phyloP scores from a whole-genome alignment of 53 echinoderm and acorn worm genomes.

The Temnopleurus reevesii region DNA sequence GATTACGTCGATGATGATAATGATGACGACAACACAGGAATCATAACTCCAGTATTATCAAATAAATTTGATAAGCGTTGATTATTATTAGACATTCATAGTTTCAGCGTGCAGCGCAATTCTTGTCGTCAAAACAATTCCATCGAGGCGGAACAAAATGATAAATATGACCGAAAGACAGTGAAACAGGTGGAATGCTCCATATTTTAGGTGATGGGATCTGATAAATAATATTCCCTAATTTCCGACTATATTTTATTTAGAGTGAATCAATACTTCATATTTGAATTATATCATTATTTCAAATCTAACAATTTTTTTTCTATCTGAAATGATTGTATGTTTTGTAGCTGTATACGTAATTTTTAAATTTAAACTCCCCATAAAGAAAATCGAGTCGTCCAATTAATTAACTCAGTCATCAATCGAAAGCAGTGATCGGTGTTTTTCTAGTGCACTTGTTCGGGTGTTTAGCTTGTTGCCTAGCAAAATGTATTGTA shows the following conservation, averaged over 20 bases:
- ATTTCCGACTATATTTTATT: not conserved
- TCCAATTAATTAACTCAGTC: constrained; percentile 40
- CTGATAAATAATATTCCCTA: too few species aligned
- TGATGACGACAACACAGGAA: too few species aligned
- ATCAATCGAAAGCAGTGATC: not conserved
- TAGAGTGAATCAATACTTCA: not conserved
- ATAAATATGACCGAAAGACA: not conserved
- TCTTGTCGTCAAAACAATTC: constrained; percentile 2
- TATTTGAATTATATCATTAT: not conserved
- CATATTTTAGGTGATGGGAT: too few species aligned
- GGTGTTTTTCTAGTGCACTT: not conserved
- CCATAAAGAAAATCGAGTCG: constrained; percentile 17
- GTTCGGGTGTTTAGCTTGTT: constrained; percentile 42
- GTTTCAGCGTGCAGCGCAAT: too few species aligned
- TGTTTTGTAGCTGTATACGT: not conserved
- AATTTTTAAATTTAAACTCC: not conserved
- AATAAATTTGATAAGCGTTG: too few species aligned
- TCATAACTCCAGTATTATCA: too few species aligned
- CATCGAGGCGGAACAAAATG: not conserved
- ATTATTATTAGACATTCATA: too few species aligned
- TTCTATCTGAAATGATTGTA: not conserved
- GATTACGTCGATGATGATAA: too few species aligned
- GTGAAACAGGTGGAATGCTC: constrained; percentile 1
- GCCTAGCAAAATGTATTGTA: constrained; percentile 57
- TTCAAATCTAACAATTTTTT: not conserved